Evolutionary conservation across 2,888 invertebrate species (phyloP), one percentile per base, ranked within the genome.

Genomic region (Drosophila yooni): DNA sequence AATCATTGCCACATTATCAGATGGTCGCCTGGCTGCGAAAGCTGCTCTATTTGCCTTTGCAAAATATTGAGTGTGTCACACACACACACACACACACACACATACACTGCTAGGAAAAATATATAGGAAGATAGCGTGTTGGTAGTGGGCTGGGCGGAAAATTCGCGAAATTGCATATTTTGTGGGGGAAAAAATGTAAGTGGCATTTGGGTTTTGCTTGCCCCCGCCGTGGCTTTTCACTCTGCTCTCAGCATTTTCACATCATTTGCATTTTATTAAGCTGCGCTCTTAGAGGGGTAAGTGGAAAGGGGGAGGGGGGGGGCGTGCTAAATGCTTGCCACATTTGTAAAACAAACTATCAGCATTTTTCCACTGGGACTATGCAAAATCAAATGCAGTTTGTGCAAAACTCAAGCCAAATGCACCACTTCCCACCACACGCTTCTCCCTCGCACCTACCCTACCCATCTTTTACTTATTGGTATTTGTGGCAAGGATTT

Each of bases 261-360:
- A 86, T 85, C 82, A 86, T 86, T 86, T 86, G 83, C 86, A 86
- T 88, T 81, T 85, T 86, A 86, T 86, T 86, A 83, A 77, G 77
- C 73, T 63, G 8, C 43, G 36, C 50, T 61, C 25, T 46, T 46
- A 8, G 46, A 15, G 46, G 15, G 8, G 7, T 0, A 8, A 25
- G 2, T 15, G 25, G 33, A 21, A 11, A 25, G 43, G 10, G 13
- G 31, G 29, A 4, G 34, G 4, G 18, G 2, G 7, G 3, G 15
- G 7, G 33, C 38, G 27, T 18, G 11, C 27, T 58, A 54, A 36
- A 6, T 25, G 15, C 11, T 18, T 29, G 65, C 69, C 71, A 70
- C 70, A 81, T 81, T 81, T 78, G 73, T 70, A 73, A 73, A 80
- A 68, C 66, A 78, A 75, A 78, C 81, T 81, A 75, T 73, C 73